phyloP scores from a whole-genome alignment of 1,140 invertebrate genomes.

The Anastrepha ludens region DNA sequence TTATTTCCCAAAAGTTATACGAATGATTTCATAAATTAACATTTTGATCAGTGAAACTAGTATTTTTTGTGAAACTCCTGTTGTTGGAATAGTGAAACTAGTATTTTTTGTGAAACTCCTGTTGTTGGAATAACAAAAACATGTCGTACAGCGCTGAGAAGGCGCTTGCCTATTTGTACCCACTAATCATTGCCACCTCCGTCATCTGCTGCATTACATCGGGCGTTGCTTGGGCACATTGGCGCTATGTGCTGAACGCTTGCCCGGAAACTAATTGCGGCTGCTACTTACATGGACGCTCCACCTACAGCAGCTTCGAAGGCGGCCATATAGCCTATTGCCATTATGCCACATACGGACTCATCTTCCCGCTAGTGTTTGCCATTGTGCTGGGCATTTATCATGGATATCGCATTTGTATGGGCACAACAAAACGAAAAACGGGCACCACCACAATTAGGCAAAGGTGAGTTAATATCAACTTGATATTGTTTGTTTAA shows the following conservation, averaged over 20 bases:
- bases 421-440: constrained; percentile 76
- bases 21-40: background rate
- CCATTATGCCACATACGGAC: constrained; percentile 78
- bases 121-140: background rate
- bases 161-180: constrained; percentile 77
- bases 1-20: background rate
- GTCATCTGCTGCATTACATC: constrained; percentile 76
- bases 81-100: background rate
- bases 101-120: background rate
- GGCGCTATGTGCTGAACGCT: constrained; percentile 79
- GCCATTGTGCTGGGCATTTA: constrained; percentile 78
- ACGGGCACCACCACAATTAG: constrained; percentile 75
- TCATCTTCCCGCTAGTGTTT: constrained; percentile 77
- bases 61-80: background rate
- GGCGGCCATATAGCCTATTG: constrained; percentile 81
- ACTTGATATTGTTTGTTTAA: no score
- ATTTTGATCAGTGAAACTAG: background rate
- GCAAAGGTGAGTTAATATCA: constrained; percentile 76
- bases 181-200: constrained; percentile 75
- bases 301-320: constrained; percentile 78
- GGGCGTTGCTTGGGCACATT: constrained; percentile 80
- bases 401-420: constrained; percentile 81
- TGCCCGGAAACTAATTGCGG: constrained; percentile 80
- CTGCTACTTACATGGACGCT: constrained; percentile 80
- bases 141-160: constrained; percentile 75